Evolutionary conservation across 2,113 vertebrate genomes (phyloP).

Genomic region (Electrona antarctica): DNA sequence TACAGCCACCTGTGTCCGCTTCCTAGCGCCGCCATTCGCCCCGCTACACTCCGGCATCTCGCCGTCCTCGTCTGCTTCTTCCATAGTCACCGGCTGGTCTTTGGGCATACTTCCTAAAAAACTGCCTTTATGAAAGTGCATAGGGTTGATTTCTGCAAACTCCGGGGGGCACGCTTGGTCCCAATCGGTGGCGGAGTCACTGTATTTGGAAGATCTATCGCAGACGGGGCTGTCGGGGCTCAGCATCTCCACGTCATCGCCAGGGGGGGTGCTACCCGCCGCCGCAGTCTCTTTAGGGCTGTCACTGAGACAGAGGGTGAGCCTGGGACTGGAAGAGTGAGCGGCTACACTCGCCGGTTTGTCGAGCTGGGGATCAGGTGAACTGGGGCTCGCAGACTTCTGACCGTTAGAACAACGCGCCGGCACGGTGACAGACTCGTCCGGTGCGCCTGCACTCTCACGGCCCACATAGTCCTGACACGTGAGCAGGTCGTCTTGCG

Average conservation of each 20-base stretch:
- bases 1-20: conserved; percentile 22
- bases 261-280: neutral
- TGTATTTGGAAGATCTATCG: conserved; percentile 28
- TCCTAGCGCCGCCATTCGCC: conserved; percentile 36
- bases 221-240: conserved; percentile 70
- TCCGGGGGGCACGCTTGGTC: conserved; percentile 22
- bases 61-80: conserved; percentile 46
- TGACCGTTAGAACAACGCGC: conserved; percentile 54
- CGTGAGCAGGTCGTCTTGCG: conserved; percentile 16
- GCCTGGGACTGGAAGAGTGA: conserved; percentile 43
- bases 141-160: conserved; percentile 11
- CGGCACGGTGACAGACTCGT: conserved; percentile 7
- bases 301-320: conserved; percentile 41
- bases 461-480: conserved; percentile 49
- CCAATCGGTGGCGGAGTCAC: conserved; percentile 30
- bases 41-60: conserved; percentile 45
- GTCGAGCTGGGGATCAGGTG: conserved; percentile 47
- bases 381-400: conserved; percentile 55
- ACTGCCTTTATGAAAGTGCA: conserved; percentile 22
- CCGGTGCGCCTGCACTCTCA: conserved; percentile 8
- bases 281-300: conserved; percentile 39
- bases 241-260: conserved; percentile 73
- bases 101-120: conserved; percentile 40
- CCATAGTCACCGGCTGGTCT: conserved; percentile 33
- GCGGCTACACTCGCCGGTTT: conserved; percentile 41